Percentiles rank a stretch among this genome's conserved stretches.
phyloP scores from a whole-genome alignment of 2,888 invertebrate species.

The Copidosoma aretas region DNA sequence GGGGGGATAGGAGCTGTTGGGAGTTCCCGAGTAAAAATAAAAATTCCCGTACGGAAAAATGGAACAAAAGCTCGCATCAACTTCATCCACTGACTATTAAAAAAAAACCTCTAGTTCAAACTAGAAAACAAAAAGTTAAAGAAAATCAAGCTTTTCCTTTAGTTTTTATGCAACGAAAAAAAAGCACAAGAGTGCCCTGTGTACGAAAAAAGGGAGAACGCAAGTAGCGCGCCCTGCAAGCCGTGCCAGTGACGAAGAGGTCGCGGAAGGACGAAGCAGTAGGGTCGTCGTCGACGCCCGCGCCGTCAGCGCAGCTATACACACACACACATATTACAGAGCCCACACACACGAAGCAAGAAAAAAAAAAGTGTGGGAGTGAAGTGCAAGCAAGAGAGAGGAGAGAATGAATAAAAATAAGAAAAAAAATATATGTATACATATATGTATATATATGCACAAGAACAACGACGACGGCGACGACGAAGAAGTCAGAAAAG shows the following conservation, averaged over 20 bases:
- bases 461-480: conserved; percentile 4
- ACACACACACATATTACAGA: too few relatives aligned
- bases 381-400: not conserved
- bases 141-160: too few relatives aligned
- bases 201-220: conserved; percentile 1
- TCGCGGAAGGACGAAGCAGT: conserved; percentile 18
- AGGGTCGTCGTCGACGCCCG: too few relatives aligned
- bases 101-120: too few relatives aligned
- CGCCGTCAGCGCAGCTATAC: too few relatives aligned
- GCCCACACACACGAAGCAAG: too few relatives aligned
- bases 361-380: too few relatives aligned
- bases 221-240: not conserved
- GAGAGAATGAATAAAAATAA: not conserved
- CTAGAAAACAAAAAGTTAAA: not conserved
- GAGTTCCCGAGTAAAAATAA: too few relatives aligned
- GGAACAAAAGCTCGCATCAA: too few relatives aligned
- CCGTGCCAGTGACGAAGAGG: conserved; percentile 5
- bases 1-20: too few relatives aligned
- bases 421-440: not conserved
- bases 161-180: not conserved
- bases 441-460: not conserved
- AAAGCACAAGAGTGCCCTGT: not conserved
- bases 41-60: too few relatives aligned
- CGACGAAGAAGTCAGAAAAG: conserved; percentile 13
- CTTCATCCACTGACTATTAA: too few relatives aligned